Conservation (phyloP, 2,888 invertebrate genomes). For the Phaedon cochleariae region DNA sequence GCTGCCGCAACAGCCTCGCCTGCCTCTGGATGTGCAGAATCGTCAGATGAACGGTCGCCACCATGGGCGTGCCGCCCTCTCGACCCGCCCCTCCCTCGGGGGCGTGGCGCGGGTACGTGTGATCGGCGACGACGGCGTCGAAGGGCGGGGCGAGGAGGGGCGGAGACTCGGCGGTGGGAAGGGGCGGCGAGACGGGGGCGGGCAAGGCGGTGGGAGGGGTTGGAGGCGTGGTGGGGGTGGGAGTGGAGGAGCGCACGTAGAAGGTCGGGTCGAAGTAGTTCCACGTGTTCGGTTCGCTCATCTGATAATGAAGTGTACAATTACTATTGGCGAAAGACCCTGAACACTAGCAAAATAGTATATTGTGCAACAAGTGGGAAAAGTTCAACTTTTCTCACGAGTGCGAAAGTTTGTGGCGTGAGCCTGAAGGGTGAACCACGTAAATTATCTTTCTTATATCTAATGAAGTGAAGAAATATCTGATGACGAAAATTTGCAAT, state of each 20-base stretch:
- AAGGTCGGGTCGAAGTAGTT: constrained; percentile 52
- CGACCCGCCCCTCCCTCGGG: constrained; percentile 27
- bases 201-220: constrained; percentile 21
- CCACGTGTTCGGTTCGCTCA: constrained; percentile 31
- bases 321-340: not conserved
- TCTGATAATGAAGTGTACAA: not conserved
- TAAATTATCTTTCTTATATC: too few species aligned
- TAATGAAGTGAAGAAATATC: too few species aligned
- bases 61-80: constrained; percentile 49
- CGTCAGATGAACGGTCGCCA: constrained; percentile 58
- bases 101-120: constrained; percentile 56
- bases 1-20: constrained; percentile 55
- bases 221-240: constrained; percentile 27
- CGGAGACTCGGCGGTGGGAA: constrained; percentile 32
- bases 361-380: too few species aligned
- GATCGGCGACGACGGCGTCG: constrained; percentile 54
- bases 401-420: too few species aligned
- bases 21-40: constrained; percentile 59
- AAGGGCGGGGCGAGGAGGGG: constrained; percentile 48
- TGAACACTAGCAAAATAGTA: too few species aligned
- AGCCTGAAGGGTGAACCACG: too few species aligned
- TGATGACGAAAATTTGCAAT: too few species aligned
- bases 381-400: too few species aligned
- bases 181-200: constrained; percentile 16
- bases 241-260: constrained; percentile 49